phyloP scores from a whole-genome alignment of 2,888 invertebrate genomes.

The Yponomeuta cagnagella region DNA sequence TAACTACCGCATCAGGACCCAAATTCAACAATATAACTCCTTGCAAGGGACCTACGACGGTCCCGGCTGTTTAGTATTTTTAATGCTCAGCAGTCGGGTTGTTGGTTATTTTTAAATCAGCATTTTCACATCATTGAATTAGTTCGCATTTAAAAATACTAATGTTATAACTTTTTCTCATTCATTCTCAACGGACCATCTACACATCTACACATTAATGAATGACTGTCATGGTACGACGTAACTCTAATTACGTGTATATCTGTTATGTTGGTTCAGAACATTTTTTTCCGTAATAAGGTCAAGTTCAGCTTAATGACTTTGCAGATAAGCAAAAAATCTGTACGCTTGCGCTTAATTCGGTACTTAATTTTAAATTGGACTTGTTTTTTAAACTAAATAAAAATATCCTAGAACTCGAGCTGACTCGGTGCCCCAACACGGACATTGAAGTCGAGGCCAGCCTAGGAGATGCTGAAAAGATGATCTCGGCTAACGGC shows the following conservation, averaged over 20 bases:
- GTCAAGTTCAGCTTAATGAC: not conserved
- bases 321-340: not conserved
- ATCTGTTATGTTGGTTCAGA: not conserved
- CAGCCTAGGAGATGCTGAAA: too few species aligned
- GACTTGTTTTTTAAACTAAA: not conserved
- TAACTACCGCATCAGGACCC: too few species aligned
- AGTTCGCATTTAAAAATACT: too few species aligned
- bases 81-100: too few species aligned
- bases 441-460: too few species aligned
- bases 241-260: not conserved
- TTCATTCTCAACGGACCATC: not conserved
- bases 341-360: not conserved
- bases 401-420: not conserved
- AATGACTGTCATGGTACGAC: not conserved
- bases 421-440: not conserved
- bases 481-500: too few species aligned
- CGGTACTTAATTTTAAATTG: not conserved
- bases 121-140: too few species aligned
- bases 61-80: too few species aligned
- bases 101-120: too few species aligned
- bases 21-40: too few species aligned
- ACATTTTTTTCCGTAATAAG: not conserved
- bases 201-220: not conserved
- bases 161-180: too few species aligned
- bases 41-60: too few species aligned